Evolutionary conservation across 2,797 vertebrate species (phyloP), one percentile per base, ranked within the genome.

Genomic region (Sphaeramia orbicularis): DNA sequence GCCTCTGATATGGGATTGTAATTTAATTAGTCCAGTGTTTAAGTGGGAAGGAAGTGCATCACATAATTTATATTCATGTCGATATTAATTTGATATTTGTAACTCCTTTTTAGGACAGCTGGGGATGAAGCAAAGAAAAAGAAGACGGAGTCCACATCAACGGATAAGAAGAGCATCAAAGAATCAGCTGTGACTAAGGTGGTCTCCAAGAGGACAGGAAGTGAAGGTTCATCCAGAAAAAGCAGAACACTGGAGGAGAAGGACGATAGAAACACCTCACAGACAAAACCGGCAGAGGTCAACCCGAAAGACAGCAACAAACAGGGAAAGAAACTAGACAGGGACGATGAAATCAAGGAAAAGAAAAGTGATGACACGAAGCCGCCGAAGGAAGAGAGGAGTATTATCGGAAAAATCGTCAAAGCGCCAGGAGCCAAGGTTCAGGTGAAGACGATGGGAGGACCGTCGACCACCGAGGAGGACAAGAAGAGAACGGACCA

Each of bases 371-470:
- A 18, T 0, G 63, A 36, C 4, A 3, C 3, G 0, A 21, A 44
- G 35, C 35, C 56, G 51, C 37, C 66, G 45, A 69, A 79, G 14
- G 84, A 79, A 0, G 79, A 80, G 71, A 80, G 75, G 4, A 91
- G 81, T 45, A 89, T 91, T 0, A 91, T 91, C 2, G 91, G 88
- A 1, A 91, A 92, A 69, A 92, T 91, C 0, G 88, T 89, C 3
- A 92, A 90, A n/a, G 85, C 68, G 0, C 72, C 63, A 4, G 72
- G 84, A 8, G 2, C 76, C 0, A 89, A 75, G 64, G 47, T 88
- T 10, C 87, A 89, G 2, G 19, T 89, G n/a, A 92, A 88, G 81
- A 89, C 81, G 0, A 85, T 87, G 74, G 88, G 85, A 55, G 68
- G 80, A 57, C 1, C 7, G 3, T 14, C 18, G 0, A 1, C 4